phyloP scores from a whole-genome alignment of 1,140 invertebrate species.

The Conus ventricosus region DNA sequence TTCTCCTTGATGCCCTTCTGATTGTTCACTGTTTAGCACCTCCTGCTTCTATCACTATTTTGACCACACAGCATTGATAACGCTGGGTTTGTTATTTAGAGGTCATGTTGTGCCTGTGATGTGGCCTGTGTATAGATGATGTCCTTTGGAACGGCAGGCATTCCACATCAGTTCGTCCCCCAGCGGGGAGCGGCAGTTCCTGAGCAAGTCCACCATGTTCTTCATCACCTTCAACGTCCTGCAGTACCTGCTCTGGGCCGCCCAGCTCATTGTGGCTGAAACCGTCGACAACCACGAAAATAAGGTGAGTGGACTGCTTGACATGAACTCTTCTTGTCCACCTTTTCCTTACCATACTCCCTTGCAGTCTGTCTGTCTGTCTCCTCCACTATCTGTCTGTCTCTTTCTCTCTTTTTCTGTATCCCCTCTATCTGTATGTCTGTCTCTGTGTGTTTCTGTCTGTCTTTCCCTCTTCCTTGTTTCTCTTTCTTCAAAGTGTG shows the following conservation, averaged over 20 bases:
- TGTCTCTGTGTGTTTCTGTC: not conserved
- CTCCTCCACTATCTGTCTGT: not conserved
- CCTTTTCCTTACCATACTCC: not conserved
- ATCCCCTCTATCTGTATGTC: not conserved
- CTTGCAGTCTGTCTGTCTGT: not conserved
- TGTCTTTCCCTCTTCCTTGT: too few species aligned
- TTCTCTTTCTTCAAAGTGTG: too few species aligned
- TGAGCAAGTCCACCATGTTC: slow-evolving; percentile 94
- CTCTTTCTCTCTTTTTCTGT: not conserved
- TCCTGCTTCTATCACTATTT: too few species aligned
- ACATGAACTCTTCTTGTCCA: slow-evolving; percentile 67
- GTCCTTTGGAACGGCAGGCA: slow-evolving; percentile 77
- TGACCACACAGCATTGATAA: too few species aligned
- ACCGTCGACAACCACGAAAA: slow-evolving; percentile 55
- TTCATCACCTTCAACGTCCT: slow-evolving; percentile 94
- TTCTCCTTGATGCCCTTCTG: too few species aligned
- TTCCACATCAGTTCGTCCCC: slow-evolving; percentile 94
- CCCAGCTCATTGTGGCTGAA: slow-evolving; percentile 83
- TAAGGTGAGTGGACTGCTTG: slow-evolving; percentile 64
- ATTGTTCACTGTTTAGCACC: too few species aligned
- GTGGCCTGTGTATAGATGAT: too few species aligned
- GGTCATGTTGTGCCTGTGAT: too few species aligned
- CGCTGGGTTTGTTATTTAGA: too few species aligned
- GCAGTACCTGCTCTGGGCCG: slow-evolving; percentile 88
- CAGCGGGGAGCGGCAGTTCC: slow-evolving; percentile 82